A percentile compares a stretch with the other conserved stretches of the same genome.
Evolutionary conservation across 1,140 invertebrate species (phyloP).

Genomic region (Eciton burchellii): DNA sequence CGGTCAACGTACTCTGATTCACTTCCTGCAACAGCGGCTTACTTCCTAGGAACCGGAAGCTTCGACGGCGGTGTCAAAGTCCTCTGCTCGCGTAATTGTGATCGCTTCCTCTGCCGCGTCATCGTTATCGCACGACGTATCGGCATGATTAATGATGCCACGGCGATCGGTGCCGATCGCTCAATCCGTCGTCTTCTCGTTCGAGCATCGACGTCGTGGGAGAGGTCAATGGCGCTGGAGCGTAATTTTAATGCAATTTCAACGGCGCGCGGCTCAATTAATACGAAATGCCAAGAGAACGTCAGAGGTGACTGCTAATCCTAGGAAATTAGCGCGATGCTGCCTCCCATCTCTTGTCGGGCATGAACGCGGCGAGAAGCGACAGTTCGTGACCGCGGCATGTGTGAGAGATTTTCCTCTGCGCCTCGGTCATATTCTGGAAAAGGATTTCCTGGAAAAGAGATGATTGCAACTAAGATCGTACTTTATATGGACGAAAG

Average conservation of each 20-base stretch:
- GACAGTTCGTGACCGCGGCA: too few species aligned
- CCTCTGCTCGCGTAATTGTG: slow-evolving; percentile 1
- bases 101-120: slow-evolving; percentile 27
- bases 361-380: background rate
- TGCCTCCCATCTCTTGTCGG: background rate
- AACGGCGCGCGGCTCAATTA: background rate
- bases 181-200: slow-evolving; percentile 10
- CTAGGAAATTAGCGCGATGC: background rate
- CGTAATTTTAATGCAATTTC: slow-evolving; percentile 10
- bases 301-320: background rate
- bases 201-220: background rate
- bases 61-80: too few species aligned
- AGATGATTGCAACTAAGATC: background rate
- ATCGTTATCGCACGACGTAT: slow-evolving; percentile 24
- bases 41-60: slow-evolving; percentile 31
- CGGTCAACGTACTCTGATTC: slow-evolving; percentile 45
- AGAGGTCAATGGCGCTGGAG: slow-evolving; percentile 34
- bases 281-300: slow-evolving; percentile 15
- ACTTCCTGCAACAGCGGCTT: slow-evolving; percentile 55
- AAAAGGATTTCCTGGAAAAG: background rate
- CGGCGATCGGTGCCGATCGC: slow-evolving; percentile 8
- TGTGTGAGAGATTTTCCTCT: background rate
- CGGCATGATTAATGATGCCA: slow-evolving; percentile 49
- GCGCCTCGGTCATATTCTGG: background rate
- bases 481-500: background rate